phyloP scores from a whole-genome alignment of 2,113 vertebrate genomes.

The Albula goreensis region DNA sequence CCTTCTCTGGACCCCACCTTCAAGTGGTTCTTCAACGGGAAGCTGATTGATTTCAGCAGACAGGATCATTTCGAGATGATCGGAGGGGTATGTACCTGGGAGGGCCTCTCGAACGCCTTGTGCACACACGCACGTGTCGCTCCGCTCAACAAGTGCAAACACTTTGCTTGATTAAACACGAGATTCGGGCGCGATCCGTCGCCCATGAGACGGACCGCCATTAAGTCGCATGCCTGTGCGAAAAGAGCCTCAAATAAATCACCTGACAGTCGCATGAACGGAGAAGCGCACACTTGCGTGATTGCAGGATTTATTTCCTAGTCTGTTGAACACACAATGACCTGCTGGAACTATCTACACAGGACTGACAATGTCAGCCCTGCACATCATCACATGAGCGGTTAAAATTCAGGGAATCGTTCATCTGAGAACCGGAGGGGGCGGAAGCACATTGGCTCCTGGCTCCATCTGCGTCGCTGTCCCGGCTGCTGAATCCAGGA shows the following conservation, averaged over 20 bases:
- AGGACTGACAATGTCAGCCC: slow-evolving; percentile 40
- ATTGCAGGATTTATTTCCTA: slow-evolving; percentile 47
- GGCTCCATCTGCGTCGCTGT: background rate
- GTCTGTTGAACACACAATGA: slow-evolving; percentile 20
- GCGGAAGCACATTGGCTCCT: background rate
- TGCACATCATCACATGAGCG: slow-evolving; percentile 35
- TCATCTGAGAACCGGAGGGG: slow-evolving; percentile 30
- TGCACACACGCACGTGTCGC: background rate
- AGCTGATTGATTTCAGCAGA: slow-evolving; percentile 74
- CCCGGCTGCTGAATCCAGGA: background rate
- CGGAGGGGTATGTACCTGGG: slow-evolving; percentile 75
- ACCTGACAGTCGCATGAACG: slow-evolving; percentile 44
- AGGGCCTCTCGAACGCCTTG: background rate
- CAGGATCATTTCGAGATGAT: slow-evolving; percentile 84
- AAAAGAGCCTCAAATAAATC: slow-evolving; percentile 41
- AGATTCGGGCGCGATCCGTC: background rate
- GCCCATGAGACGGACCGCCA: background rate
- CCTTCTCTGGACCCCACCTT: slow-evolving; percentile 73
- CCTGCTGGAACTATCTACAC: slow-evolving; percentile 23
- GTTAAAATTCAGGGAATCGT: slow-evolving; percentile 33
- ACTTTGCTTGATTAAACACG: background rate
- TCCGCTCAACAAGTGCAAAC: background rate
- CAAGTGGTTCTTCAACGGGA: slow-evolving; percentile 83
- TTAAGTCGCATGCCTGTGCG: background rate
- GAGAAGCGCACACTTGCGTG: slow-evolving; percentile 37